A percentile compares a stretch with the other conserved stretches of the same genome.
Conservation (phyloP, 2,797 vertebrate species). For the Phoebastria nigripes region DNA sequence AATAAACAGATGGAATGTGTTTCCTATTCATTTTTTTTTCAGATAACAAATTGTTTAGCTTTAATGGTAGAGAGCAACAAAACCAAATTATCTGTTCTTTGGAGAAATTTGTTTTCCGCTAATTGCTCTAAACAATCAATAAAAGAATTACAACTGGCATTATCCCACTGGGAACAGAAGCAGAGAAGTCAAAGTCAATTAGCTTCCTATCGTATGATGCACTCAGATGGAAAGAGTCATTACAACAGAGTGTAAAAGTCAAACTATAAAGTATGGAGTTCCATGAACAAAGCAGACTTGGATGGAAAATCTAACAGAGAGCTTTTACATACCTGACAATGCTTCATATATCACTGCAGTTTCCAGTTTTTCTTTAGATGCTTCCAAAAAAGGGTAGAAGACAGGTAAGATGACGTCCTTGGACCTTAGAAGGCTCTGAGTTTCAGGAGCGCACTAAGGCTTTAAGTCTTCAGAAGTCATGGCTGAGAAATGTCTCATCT, state of each 20-base stretch:
- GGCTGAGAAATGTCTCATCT: not conserved
- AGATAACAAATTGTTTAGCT: slow-evolving; percentile 55
- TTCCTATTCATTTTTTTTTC: slow-evolving; percentile 32
- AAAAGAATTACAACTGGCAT: slow-evolving; percentile 50
- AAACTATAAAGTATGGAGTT: not conserved
- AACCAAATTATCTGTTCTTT: slow-evolving; percentile 47
- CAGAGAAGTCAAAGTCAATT: slow-evolving; percentile 66
- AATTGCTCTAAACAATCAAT: slow-evolving; percentile 63
- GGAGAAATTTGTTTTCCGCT: slow-evolving; percentile 58
- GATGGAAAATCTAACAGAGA: not conserved
- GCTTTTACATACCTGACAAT: not conserved
- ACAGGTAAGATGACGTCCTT: not conserved
- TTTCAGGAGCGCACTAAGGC: not conserved
- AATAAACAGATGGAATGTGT: slow-evolving; percentile 57
- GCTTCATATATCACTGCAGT: not conserved
- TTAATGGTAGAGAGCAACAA: slow-evolving; percentile 10
- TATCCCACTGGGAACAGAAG: slow-evolving; percentile 48
- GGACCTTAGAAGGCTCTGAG: not conserved
- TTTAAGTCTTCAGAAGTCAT: not conserved
- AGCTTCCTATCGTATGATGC: slow-evolving; percentile 25
- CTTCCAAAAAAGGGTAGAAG: not conserved
- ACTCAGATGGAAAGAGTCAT: slow-evolving; percentile 47
- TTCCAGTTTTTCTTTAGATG: not conserved
- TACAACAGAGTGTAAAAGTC: not conserved
- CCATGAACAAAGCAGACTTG: not conserved